These are phyloP conservation scores for Euthynnus affinis DNA, from an alignment of 2,797 vertebrate species.

Conservation along the genomic window DNA sequence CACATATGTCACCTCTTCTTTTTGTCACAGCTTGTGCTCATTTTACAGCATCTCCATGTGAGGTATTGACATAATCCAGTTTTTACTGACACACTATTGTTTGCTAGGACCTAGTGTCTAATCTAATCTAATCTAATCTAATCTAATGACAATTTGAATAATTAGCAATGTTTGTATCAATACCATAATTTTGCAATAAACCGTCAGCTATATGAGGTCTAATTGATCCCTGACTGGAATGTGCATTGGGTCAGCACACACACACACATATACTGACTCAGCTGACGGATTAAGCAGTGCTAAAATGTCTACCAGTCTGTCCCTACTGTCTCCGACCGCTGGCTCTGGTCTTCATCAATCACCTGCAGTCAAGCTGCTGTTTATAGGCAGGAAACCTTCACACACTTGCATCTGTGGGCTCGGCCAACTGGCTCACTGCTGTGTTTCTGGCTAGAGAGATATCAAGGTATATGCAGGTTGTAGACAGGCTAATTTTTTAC, in stretches of 20 bases:
- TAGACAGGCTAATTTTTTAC: constrained; percentile 15
- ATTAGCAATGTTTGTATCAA: constrained; percentile 12
- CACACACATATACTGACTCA: constrained; percentile 10
- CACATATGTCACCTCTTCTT: constrained; percentile 13
- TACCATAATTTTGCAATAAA: background rate
- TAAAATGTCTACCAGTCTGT: constrained; percentile 55
- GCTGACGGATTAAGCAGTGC: constrained; percentile 69
- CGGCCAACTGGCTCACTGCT: constrained; percentile 29
- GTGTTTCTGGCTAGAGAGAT: constrained; percentile 10
- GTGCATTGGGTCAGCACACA: constrained; percentile 62
- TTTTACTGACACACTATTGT: background rate
- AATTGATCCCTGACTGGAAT: constrained; percentile 57
- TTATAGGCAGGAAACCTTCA: constrained; percentile 52
- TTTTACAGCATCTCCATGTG: background rate
- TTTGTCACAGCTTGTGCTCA: constrained; percentile 20
- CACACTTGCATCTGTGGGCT: constrained; percentile 38
- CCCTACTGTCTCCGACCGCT: constrained; percentile 42
- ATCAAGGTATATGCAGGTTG: background rate
- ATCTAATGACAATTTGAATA: background rate
- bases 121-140: background rate
- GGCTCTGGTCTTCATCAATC: constrained; percentile 68
- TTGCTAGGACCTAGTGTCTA: background rate
- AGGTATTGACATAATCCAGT: background rate
- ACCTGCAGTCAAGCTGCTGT: constrained; percentile 34
- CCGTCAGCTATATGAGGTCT: constrained; percentile 31